Evolutionary conservation across 2,888 invertebrate species (phyloP).

Genomic region (Drosophila falleni): DNA sequence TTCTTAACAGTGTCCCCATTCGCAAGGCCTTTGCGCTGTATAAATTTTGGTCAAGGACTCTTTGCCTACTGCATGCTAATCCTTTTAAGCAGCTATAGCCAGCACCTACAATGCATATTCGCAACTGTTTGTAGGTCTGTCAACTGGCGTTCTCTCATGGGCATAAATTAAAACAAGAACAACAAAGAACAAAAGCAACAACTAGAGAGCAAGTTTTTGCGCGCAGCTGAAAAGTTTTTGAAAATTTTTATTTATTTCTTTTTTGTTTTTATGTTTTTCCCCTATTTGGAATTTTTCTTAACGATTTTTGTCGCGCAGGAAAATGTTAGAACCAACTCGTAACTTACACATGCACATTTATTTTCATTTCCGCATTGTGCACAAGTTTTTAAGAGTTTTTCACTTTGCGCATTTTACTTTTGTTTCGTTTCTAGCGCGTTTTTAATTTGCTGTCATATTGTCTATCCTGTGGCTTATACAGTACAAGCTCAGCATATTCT

Average conservation of each 20-base stretch:
- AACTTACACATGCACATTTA: constrained; percentile 65
- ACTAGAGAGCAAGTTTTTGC: constrained; percentile 38
- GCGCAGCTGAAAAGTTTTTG: constrained; percentile 52
- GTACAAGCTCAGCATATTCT: constrained; percentile 34
- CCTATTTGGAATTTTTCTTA: constrained; percentile 47
- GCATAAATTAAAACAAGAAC: constrained; percentile 67
- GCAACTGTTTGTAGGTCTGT: constrained; percentile 22
- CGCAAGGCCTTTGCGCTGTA: constrained; percentile 33
- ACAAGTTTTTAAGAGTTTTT: constrained; percentile 34
- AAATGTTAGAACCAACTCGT: constrained; percentile 41
- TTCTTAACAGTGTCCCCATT: constrained; percentile 36
- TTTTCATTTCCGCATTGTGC: constrained; percentile 59
- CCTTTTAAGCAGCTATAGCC: constrained; percentile 61
- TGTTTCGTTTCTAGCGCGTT: constrained; percentile 27
- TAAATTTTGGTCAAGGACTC: constrained; percentile 71
- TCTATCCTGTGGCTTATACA: constrained; percentile 17
- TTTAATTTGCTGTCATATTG: constrained; percentile 53
- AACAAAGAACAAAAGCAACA: constrained; percentile 39
- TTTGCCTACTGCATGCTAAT: constrained; percentile 61
- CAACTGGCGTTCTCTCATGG: constrained; percentile 49
- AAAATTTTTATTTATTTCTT: constrained; percentile 25
- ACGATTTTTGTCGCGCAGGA: constrained; percentile 57
- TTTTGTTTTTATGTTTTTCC: constrained; percentile 5
- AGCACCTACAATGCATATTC: constrained; percentile 49
- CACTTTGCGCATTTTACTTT: constrained; percentile 47